Conservation (phyloP, 2,113 vertebrate species). For the Pluvialis apricaria region DNA sequence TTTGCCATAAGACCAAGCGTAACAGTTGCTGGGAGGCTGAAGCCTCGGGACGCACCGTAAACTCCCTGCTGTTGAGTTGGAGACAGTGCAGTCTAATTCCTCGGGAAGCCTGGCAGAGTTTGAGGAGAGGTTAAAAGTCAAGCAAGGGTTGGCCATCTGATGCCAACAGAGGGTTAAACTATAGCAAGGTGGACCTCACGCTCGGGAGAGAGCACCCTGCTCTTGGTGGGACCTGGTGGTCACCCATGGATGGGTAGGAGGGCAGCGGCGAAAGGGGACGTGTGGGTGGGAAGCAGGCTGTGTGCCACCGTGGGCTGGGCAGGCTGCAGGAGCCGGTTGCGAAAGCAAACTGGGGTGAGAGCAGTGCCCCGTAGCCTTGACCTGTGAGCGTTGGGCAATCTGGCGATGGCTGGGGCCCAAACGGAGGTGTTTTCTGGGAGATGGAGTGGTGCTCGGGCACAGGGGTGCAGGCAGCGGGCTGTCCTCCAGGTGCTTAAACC, state of each 20-base stretch:
- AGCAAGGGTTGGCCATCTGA: neutral
- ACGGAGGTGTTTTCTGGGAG: neutral
- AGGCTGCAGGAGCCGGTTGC: neutral
- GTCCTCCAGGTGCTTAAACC: neutral
- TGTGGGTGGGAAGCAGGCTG: neutral
- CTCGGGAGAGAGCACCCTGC: neutral
- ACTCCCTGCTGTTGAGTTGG: neutral
- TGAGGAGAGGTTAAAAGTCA: neutral
- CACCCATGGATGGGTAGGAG: neutral
- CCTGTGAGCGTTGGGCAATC: neutral
- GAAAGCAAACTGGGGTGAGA: neutral
- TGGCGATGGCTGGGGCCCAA: accelerated
- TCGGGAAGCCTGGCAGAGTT: neutral
- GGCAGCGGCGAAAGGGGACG: accelerated
- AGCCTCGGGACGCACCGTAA: accelerated
- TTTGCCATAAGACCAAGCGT: accelerated
- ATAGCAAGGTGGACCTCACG: neutral
- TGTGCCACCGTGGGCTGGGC: neutral
- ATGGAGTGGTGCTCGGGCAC: neutral
- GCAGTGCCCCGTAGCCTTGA: neutral
- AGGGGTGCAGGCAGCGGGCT: neutral
- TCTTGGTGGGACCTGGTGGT: neutral
- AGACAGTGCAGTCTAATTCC: neutral
- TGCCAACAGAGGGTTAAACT: neutral
- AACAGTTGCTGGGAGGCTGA: neutral